Percentiles rank a stretch among this genome's conserved stretches.
Evolutionary conservation across 37 sponge, comb jelly and placozoan genomes (phyloP).

Genomic region (Petrosia ficiformis): DNA sequence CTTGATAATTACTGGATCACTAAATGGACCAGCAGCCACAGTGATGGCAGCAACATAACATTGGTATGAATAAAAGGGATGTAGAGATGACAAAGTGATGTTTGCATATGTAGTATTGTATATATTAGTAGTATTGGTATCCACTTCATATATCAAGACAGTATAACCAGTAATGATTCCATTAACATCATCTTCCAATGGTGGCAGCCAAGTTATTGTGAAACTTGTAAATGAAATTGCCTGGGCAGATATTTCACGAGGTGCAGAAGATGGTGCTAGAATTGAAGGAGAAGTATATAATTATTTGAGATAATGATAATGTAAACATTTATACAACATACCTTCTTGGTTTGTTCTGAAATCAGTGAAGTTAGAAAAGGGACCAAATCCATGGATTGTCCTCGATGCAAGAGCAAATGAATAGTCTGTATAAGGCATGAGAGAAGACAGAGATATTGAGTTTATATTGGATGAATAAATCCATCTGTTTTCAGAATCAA

Average conservation of each 20-base stretch:
- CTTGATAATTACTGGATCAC: not conserved
- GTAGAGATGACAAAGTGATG: not conserved
- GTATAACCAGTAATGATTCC: not conserved
- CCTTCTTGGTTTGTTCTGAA: conserved; percentile 6
- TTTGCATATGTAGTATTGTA: not conserved
- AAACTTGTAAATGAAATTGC: not conserved
- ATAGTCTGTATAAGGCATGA: not conserved
- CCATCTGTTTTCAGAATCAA: not conserved
- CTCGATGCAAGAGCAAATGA: not conserved
- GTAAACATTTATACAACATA: not conserved
- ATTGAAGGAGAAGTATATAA: no score
- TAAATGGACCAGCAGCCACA: conserved; percentile 26
- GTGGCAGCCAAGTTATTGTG: not conserved
- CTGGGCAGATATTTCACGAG: not conserved
- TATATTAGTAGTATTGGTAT: not conserved
- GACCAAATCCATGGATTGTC: conserved; percentile 8
- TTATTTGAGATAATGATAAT: no score
- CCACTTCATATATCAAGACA: not conserved
- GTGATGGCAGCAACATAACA: conserved; percentile 33
- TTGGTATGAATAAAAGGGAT: conserved; percentile 18
- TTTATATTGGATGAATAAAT: not conserved
- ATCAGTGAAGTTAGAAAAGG: not conserved
- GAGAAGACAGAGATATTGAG: not conserved
- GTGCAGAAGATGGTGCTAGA: not conserved
- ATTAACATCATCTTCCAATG: not conserved